Base-by-base conservation (phyloP, 2,113 vertebrate species). In the Typhlomys cinereus region DNA sequence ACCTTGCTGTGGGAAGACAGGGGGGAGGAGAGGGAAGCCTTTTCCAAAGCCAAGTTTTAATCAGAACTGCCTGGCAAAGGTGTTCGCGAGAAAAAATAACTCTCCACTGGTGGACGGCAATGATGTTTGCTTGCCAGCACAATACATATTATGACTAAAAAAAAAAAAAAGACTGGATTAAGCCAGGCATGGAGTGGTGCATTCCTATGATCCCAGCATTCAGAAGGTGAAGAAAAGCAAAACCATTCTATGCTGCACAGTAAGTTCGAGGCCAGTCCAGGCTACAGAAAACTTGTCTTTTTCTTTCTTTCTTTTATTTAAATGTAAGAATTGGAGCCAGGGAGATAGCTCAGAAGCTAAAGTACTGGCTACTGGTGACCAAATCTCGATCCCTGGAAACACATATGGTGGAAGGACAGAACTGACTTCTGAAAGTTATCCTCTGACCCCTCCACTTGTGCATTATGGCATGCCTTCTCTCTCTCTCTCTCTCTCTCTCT, bases 1-100 rank as follows among this genome's bases (percentile, higher is more conserved):
- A 88, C 79, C 52, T 94, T 90, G 74, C 87, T 85, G 70, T 78
- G 92, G 83, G 84, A 85, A 94, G 70, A 88, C 39, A 80, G 79
- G 82, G 31, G 94, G 21, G 79, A 82, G 59, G 91, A 64, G 50
- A 57, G 86, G 25, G 10, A 7, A 44, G 64, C 41, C 66, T 90
- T 66, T 88, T 88, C 67, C 46, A 90, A 96, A 61, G 73, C 59
- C 31, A 31, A 34, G 3, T 93, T 96, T 95, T 61, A 87, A 61
- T 91, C 25, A n/a, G 64, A 62, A 54, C 86, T 17, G 50, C 82
- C 69, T 96, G 54, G 54, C 83, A 88, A 90, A 90, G 66, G 84
- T 70, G 2, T 61, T 48, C 74, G 74, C 67, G 86, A 88, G 34
- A 52, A 93, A n/a, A 93, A 95, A 90, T 25, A 79, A 54, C 46